Percentiles rank a stretch among this genome's conserved stretches.
These are phyloP conservation scores for Drosophila sturtevanti DNA, from an alignment of 1,140 invertebrate genomes.

Conservation along the genomic window DNA sequence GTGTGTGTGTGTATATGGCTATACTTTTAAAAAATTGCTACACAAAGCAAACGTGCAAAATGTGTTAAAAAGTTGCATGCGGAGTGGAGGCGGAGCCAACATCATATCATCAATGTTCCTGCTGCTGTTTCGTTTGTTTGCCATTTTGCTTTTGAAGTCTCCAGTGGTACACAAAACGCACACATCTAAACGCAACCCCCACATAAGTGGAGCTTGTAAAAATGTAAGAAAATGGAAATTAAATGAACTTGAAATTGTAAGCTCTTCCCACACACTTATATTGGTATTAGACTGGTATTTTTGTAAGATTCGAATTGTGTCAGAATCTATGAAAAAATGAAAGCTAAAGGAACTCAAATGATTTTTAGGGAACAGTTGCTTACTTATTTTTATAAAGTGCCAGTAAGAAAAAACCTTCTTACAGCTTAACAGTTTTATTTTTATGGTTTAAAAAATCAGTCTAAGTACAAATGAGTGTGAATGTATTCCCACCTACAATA, in stretches of 20 bases:
- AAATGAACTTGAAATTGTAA: constrained; percentile 73
- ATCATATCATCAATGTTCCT: constrained; percentile 38
- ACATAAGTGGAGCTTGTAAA: constrained; percentile 32
- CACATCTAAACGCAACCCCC: constrained; percentile 14
- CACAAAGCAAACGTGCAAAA: constrained; percentile 66
- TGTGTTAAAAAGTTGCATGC: constrained; percentile 69
- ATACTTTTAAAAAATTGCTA: constrained; percentile 52
- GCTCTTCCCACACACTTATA: constrained; percentile 25
- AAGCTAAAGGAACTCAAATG: too few species aligned
- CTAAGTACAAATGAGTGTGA: too few species aligned
- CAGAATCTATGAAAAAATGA: not conserved
- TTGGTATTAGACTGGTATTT: not conserved
- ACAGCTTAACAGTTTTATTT: too few species aligned
- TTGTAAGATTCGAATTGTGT: not conserved
- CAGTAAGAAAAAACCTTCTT: too few species aligned
- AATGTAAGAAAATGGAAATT: constrained; percentile 69
- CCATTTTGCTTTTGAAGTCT: constrained; percentile 69
- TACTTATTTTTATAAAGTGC: too few species aligned
- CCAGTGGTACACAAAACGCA: constrained; percentile 26
- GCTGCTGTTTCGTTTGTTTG: constrained; percentile 54
- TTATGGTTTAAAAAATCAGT: too few species aligned
- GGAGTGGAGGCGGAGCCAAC: constrained; percentile 21
- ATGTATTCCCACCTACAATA: too few species aligned
- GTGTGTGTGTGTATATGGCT: constrained; percentile 24
- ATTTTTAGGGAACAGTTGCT: too few species aligned